Base-by-base conservation (phyloP, 2,113 vertebrate species). In the Bombycilla garrulus region DNA sequence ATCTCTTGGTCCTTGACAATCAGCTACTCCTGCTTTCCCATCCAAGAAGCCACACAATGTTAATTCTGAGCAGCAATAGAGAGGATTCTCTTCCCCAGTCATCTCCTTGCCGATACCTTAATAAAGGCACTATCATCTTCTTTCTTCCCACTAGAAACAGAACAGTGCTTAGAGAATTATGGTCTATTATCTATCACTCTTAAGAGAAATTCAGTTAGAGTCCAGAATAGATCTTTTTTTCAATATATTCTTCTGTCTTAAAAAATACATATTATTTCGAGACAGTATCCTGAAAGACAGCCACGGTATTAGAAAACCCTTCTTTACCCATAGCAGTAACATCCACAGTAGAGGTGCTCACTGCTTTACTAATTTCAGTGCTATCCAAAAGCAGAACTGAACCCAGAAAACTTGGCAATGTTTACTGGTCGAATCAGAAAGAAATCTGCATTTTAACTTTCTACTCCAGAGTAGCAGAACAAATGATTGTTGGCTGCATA, bases 31-130 rank as follows among this genome's bases (percentile, higher is more conserved):
- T 58, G 42, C 56, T 56, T 79, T 81, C 15, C 48, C 44, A 62
- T 29, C 21, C 58, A 82, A 40, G 56, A 6, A 56, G 17, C 57
- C 15, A 5, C 26, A 64, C 7, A 21, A 4, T 0, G 0, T 21
- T 44, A 13, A 65, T 90, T 88, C 26, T 54, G 61, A 89, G 53
- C 29, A 60, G 47, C 29, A 67, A 62, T 0, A 69, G 35, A 65
- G 56, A 66, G 14, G 7, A 92, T 58, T 78, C 42, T 33, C 84
- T 51, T 69, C 24, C 36, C 19, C 38, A 40, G 29, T 15, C 47
- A 81, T 9, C 48, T 81, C 42, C 57, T 47, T 66, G 51, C 16
- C 4, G 2, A n/a, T 36, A 57, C 25, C 23, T 35, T 50, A 66
- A 35, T 56, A 86, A 73, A 19, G 10, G 5, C n/a, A 20, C 29